A percentile compares a stretch with the other conserved stretches of the same genome.
These are phyloP conservation scores for Hemitrygon akajei DNA, from an alignment of 2,797 vertebrate species.

Conservation along the genomic window DNA sequence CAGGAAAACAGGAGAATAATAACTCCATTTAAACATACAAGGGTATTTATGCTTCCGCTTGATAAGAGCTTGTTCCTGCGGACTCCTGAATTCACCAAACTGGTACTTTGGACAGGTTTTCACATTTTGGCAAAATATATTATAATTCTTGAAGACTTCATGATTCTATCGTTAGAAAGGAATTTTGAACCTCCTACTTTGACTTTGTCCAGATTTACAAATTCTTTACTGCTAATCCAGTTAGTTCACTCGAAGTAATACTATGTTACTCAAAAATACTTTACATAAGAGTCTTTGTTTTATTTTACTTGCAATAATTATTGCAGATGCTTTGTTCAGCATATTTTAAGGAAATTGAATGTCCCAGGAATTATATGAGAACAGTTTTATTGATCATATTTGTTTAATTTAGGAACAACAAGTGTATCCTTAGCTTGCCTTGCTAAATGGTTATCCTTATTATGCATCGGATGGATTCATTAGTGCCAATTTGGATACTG, in stretches of 20 bases:
- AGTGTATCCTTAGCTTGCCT: neutral
- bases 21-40: neutral
- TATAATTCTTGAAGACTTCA: no score
- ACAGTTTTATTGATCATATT: neutral
- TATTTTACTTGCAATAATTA: constrained; percentile 6
- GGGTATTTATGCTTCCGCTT: neutral
- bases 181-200: neutral
- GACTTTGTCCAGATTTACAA: neutral
- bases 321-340: neutral
- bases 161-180: neutral
- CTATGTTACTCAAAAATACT: neutral
- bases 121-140: neutral
- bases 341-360: neutral
- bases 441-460: neutral
- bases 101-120: neutral
- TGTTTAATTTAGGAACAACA: neutral
- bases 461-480: neutral
- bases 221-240: neutral
- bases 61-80: neutral
- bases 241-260: neutral
- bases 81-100: neutral
- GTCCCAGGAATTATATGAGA: neutral
- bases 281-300: neutral
- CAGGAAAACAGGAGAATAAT: neutral
- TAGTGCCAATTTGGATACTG: neutral